phyloP scores from a whole-genome alignment of 2,888 invertebrate genomes.

The Tupiocoris notatus region DNA sequence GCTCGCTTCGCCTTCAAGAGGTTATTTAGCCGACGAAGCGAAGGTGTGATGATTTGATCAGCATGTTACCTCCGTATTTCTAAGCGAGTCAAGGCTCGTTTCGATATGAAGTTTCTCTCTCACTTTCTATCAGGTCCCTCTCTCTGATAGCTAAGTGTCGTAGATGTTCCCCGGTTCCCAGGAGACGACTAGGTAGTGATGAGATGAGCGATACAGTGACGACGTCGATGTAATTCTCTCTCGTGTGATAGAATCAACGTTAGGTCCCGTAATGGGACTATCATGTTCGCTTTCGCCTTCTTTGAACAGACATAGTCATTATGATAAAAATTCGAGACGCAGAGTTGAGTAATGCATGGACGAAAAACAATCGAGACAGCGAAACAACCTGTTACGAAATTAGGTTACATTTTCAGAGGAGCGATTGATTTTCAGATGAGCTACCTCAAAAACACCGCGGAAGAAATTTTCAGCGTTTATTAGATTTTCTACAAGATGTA shows the following conservation, averaged over 20 bases:
- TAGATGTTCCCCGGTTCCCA: neutral
- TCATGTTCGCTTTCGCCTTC: neutral
- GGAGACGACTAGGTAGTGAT: neutral
- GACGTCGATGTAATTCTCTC: neutral
- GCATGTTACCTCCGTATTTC: slow-evolving; percentile 22
- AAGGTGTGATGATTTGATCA: slow-evolving; percentile 29
- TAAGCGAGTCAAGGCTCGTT: neutral
- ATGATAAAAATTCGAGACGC: neutral
- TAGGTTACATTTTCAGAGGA: no score
- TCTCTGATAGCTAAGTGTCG: neutral
- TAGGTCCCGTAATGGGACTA: neutral
- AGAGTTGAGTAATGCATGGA: no score
- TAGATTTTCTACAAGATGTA: no score
- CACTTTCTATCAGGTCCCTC: neutral
- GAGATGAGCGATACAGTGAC: neutral
- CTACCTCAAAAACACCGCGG: no score
- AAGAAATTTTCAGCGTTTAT: no score
- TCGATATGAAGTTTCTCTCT: neutral
- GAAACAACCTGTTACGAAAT: no score
- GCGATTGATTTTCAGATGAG: no score
- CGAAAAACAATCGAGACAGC: no score
- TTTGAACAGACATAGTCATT: neutral
- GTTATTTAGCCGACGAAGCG: neutral
- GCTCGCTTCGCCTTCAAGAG: neutral
- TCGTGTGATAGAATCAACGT: neutral